phyloP scores from a whole-genome alignment of 1,140 invertebrate species.

The Drosophila malerkotliana region DNA sequence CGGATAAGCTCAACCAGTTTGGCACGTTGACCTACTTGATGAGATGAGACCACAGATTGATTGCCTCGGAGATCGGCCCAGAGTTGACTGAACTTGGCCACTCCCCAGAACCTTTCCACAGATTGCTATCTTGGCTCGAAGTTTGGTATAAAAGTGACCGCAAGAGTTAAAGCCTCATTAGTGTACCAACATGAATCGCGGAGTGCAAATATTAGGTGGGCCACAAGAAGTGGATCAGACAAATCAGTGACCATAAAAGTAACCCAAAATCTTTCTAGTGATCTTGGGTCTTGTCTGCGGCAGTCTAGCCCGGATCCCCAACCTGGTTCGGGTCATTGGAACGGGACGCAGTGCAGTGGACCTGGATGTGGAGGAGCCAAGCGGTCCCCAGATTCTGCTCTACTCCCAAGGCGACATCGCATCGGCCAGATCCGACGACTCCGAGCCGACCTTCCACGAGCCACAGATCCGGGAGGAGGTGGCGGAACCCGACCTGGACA shows the following conservation, averaged over 20 bases:
- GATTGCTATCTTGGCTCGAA: conserved; percentile 33
- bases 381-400: conserved; percentile 49
- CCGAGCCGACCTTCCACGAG: conserved; percentile 51
- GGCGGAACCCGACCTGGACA: conserved; percentile 37
- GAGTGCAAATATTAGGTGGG: conserved; percentile 52
- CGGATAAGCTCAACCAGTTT: conserved; percentile 31
- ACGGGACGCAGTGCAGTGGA: conserved; percentile 34
- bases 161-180: conserved; percentile 7
- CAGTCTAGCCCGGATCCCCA: conserved; percentile 31
- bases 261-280: conserved; percentile 21
- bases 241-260: background rate
- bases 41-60: conserved; percentile 40
- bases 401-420: conserved; percentile 34
- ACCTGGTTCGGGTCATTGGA: conserved; percentile 18
- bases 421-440: conserved; percentile 16
- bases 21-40: conserved; percentile 59
- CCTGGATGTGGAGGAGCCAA: conserved; percentile 8
- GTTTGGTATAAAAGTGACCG: conserved; percentile 54
- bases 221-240: background rate
- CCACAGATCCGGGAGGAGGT: conserved; percentile 59
- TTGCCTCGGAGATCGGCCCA: conserved; percentile 22
- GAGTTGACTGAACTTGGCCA: conserved; percentile 51
- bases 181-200: conserved; percentile 40
- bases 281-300: conserved; percentile 27
- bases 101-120: conserved; percentile 41